phyloP scores from a whole-genome alignment of 2,113 vertebrate species.

The Columbina picui region DNA sequence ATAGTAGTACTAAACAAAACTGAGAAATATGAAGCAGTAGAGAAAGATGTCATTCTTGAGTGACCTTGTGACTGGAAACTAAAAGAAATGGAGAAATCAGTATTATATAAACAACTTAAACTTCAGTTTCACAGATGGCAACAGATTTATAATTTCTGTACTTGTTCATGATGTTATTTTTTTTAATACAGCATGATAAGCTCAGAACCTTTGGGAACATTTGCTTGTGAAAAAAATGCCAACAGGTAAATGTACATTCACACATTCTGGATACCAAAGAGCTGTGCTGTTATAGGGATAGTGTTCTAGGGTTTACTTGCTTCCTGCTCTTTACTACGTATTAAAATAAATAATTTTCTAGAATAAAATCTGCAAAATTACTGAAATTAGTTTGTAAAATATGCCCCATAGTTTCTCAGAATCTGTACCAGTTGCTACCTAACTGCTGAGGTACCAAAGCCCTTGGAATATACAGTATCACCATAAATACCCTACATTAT shows the following conservation, averaged over 20 bases:
- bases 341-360: neutral
- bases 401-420: rapidly evolving
- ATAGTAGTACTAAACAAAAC: neutral
- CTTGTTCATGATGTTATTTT: neutral
- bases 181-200: neutral
- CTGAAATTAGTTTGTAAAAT: neutral
- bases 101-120: neutral
- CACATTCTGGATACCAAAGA: neutral
- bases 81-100: neutral
- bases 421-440: neutral
- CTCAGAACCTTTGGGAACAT: neutral
- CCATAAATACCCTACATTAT: neutral
- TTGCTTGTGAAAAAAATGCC: neutral
- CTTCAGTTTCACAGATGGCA: neutral
- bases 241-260: neutral
- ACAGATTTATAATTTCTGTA: neutral
- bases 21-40: neutral
- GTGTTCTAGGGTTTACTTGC: neutral
- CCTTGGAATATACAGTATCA: neutral
- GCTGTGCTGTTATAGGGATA: neutral
- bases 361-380: neutral
- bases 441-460: neutral
- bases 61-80: neutral
- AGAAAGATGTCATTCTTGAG: neutral
- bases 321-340: neutral